These are phyloP conservation scores for Diachasmimorpha longicaudata DNA, from an alignment of 1,140 invertebrate genomes.

Conservation along the genomic window DNA sequence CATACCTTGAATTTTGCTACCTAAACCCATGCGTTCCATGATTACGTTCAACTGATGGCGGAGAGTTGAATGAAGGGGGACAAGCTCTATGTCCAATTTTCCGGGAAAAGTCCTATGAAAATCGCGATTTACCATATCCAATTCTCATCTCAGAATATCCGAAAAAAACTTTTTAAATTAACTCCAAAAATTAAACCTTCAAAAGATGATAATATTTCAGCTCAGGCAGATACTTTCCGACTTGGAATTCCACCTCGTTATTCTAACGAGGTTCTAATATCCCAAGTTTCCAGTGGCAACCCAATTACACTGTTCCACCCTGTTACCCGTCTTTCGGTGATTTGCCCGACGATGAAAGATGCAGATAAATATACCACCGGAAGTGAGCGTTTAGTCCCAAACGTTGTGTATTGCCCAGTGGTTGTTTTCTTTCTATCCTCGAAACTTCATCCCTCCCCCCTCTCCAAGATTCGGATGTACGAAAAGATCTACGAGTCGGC, in stretches of 20 bases:
- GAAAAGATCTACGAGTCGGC: not conserved
- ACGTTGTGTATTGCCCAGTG: not conserved
- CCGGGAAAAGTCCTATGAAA: not conserved
- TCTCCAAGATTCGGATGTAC: not conserved
- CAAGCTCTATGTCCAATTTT: not conserved
- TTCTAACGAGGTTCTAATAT: constrained; percentile 63
- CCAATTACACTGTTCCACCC: constrained; percentile 54
- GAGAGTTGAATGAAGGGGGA: not conserved
- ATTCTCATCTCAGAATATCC: not conserved
- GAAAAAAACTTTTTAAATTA: not conserved
- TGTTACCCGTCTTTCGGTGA: constrained; percentile 21
- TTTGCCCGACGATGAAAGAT: constrained; percentile 23
- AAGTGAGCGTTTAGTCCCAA: constrained; percentile 28
- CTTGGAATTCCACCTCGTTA: constrained; percentile 62
- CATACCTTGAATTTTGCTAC: constrained; percentile 9
- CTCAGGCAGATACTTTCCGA: too few species aligned
- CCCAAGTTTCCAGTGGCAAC: constrained; percentile 47
- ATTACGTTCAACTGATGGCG: not conserved
- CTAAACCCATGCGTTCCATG: not conserved
- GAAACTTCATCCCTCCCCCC: not conserved
- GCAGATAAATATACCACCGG: constrained; percentile 26
- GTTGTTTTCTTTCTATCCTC: not conserved
- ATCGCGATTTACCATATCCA: not conserved
- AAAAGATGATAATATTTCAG: too few species aligned
- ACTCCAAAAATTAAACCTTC: too few species aligned